Base-by-base conservation (phyloP, 2,113 vertebrate species). In the Theristicus caerulescens region DNA sequence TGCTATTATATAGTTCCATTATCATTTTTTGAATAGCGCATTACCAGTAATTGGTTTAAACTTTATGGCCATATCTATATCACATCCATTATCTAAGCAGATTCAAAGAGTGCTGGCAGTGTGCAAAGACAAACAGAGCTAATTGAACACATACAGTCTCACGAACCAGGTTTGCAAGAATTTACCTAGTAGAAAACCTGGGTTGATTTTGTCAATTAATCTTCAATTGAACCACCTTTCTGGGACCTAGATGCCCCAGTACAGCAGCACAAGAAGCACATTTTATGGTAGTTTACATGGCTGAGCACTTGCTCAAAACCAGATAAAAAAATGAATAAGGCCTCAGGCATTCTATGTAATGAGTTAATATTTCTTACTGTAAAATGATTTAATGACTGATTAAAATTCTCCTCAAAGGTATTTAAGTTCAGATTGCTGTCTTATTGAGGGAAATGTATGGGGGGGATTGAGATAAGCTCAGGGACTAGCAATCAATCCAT, bases 31-130 rank as follows among this genome's bases (percentile, higher is more conserved):
- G 32, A 90, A 79, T 67, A 77, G 84, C 0, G 0, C 59, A 91
- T 93, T 96, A 70, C 52, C 26, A 77, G 57, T 94, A 97, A 94
- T 88, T 93, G 80, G 12, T 86, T 94, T 93, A 86, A 76, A 82
- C 64, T 88, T 93, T 84, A 80, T 67, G 90, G 64, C 57, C 38
- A 10, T 92, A 61, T 85, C 71, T 79, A 69, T 71, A 67, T 90
- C 91, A 55, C 36, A 65, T 82, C 67, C n/a, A 55, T 84, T 97
- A 91, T 77, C 64, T 47, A 64, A 83, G 81, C 24, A 47, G 52
- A 73, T 61, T 92, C 10, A 6, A 80, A 91, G 84, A 80, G 31
- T 26, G 51, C 52, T 82, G 88, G n/a, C 64, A 81, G n/a, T 13
- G 52, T 46, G 57, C 59, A 79, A 86, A 84, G 66, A 69, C 62